These are phyloP conservation scores for Anoplolepis gracilipes DNA, from an alignment of 1,140 invertebrate species.

Conservation along the genomic window DNA sequence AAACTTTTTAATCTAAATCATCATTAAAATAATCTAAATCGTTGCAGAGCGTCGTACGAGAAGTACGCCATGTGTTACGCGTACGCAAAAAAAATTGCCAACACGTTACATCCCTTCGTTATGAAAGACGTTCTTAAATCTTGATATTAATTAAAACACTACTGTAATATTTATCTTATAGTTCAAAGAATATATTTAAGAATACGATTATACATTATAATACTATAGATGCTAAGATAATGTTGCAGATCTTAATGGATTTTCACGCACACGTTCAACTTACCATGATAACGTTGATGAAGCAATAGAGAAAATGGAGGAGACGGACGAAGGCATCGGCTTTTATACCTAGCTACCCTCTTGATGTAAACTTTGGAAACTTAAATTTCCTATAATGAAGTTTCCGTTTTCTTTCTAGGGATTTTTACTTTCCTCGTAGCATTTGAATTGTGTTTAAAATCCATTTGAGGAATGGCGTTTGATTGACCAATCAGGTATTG, in stretches of 20 bases:
- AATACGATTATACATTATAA: neutral
- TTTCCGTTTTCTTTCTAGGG: neutral
- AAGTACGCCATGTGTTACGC: conserved; percentile 53
- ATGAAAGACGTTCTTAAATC: neutral
- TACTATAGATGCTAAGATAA: neutral
- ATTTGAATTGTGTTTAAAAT: too few relatives aligned
- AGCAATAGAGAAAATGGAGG: conserved; percentile 80
- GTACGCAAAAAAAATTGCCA: neutral
- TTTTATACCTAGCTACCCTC: neutral
- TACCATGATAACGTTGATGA: conserved; percentile 68
- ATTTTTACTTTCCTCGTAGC: too few relatives aligned
- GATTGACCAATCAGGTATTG: too few relatives aligned
- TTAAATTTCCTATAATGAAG: neutral
- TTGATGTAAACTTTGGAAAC: neutral
- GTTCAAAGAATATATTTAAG: neutral
- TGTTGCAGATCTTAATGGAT: conserved; percentile 25
- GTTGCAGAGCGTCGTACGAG: neutral
- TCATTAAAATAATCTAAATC: conserved; percentile 24
- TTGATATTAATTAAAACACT: neutral
- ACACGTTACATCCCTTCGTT: neutral
- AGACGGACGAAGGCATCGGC: neutral
- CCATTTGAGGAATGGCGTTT: too few relatives aligned
- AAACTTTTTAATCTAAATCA: conserved; percentile 65
- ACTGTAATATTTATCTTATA: neutral
- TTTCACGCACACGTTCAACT: conserved; percentile 27